Evolutionary conservation across 1,140 invertebrate species (phyloP).

Genomic region (Drosophila nannoptera): DNA sequence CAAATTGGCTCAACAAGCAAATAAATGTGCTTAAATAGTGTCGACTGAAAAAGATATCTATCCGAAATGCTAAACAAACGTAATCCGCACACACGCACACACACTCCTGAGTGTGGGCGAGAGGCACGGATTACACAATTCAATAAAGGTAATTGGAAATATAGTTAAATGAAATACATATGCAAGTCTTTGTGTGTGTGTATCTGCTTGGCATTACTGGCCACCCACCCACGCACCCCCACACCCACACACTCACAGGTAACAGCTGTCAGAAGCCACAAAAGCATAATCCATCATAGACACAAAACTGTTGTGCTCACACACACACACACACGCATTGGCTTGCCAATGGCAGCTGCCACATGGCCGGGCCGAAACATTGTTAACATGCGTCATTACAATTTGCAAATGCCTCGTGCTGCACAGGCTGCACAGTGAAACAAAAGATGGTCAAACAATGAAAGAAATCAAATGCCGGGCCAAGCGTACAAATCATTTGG

Average conservation of each 20-base stretch:
- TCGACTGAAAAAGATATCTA: constrained; percentile 17
- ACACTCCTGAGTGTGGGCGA: constrained; percentile 1
- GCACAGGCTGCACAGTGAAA: constrained; percentile 19
- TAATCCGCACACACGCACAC: constrained; percentile 18
- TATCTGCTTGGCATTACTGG: constrained; percentile 1
- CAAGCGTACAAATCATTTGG: constrained; percentile 72
- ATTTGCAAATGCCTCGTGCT: constrained; percentile 61
- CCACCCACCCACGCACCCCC: constrained; percentile 13
- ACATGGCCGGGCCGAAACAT: constrained; percentile 43
- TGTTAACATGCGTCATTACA: constrained; percentile 79
- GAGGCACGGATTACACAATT: constrained; percentile 65
- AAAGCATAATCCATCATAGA: constrained; percentile 72
- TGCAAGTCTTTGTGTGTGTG: not conserved
- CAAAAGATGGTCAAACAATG: constrained; percentile 27
- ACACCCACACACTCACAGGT: constrained; percentile 27
- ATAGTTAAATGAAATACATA: constrained; percentile 38
- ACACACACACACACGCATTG: constrained; percentile 8
- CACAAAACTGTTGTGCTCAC: constrained; percentile 57
- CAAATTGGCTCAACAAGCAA: constrained; percentile 11
- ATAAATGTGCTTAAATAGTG: constrained; percentile 20
- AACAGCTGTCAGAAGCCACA: constrained; percentile 66
- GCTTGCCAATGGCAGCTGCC: constrained; percentile 24
- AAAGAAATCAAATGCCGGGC: constrained; percentile 63
- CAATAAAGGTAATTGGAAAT: constrained; percentile 63
- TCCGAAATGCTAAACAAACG: constrained; percentile 16